Percentiles rank a stretch among this genome's conserved stretches.
These are phyloP conservation scores for Bambusicola thoracicus DNA, from an alignment of 2,113 vertebrate species.

Conservation along the genomic window DNA sequence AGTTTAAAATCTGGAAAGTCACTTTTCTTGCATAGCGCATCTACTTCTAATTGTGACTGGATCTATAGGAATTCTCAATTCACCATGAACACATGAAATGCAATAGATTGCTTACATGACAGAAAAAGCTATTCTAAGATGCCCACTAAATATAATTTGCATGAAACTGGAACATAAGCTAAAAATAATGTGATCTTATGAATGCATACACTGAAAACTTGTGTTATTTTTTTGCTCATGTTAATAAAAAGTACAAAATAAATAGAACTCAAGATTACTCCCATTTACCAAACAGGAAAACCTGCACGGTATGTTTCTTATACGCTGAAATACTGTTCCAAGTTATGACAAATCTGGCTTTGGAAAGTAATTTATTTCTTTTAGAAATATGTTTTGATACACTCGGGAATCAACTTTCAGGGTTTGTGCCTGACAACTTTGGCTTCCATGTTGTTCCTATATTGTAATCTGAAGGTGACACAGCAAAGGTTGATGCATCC, in stretches of 20 bases:
- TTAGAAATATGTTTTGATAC: conserved; percentile 8
- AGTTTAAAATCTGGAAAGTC: neutral
- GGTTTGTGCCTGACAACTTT: neutral
- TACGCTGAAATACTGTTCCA: neutral
- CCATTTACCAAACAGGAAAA: neutral
- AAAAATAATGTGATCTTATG: neutral
- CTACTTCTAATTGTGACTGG: conserved; percentile 3
- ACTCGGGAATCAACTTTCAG: neutral
- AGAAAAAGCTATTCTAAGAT: neutral
- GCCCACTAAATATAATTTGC: neutral
- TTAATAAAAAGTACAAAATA: neutral
- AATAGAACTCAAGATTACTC: neutral
- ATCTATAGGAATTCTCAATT: neutral
- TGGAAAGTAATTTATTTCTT: conserved; percentile 12
- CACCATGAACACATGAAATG: conserved; percentile 8
- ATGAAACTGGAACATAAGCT: neutral
- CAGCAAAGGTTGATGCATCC: neutral
- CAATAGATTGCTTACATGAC: conserved; percentile 3
- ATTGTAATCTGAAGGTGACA: conserved; percentile 27
- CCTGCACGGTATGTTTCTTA: neutral
- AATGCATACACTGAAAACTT: neutral
- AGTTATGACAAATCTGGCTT: neutral
- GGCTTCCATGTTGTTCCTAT: neutral
- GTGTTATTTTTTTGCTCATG: neutral
- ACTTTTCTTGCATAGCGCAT: neutral